phyloP scores from a whole-genome alignment of 1,140 invertebrate species.

The Panonychus citri region DNA sequence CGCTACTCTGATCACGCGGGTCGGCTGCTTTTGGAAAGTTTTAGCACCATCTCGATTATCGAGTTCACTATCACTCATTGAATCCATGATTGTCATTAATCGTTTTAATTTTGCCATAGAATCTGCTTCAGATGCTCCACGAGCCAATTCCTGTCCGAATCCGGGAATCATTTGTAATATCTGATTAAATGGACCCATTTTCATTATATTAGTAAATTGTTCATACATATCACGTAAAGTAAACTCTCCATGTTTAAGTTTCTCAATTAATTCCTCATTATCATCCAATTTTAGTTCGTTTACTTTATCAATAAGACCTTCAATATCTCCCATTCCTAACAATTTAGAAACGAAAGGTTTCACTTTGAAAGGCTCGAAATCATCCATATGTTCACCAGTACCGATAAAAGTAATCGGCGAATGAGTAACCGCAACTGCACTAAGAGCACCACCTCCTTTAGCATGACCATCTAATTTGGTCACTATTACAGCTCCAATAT shows the following conservation, averaged over 20 bases:
- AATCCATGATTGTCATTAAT: slow-evolving; percentile 99
- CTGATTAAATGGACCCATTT: slow-evolving; percentile 99
- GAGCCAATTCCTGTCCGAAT: slow-evolving; percentile 94
- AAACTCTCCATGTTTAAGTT: slow-evolving; percentile 96
- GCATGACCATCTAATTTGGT: slow-evolving; percentile 98
- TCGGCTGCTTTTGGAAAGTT: slow-evolving; percentile 77
- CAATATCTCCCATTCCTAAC: slow-evolving; percentile 97
- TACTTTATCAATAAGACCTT: slow-evolving; percentile 87
- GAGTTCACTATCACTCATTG: slow-evolving; percentile 91
- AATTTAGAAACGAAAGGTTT: slow-evolving; percentile 98
- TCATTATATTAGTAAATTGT: slow-evolving; percentile 99
- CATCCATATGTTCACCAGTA: slow-evolving; percentile 98
- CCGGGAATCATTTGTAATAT: slow-evolving; percentile 99
- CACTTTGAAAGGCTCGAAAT: slow-evolving; percentile 96
- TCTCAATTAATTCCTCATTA: slow-evolving; percentile 93
- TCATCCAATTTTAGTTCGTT: slow-evolving; percentile 97
- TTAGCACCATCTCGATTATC: slow-evolving; percentile 92
- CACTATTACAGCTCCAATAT: slow-evolving; percentile 96
- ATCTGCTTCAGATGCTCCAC: slow-evolving; percentile 96
- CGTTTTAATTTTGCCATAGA: slow-evolving; percentile 88
- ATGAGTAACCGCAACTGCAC: slow-evolving; percentile 93
- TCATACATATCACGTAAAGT: slow-evolving; percentile 99
- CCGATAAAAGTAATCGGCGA: slow-evolving; percentile 99
- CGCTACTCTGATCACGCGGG: slow-evolving; percentile 63
- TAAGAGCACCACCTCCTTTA: slow-evolving; percentile 94